Conservation (phyloP, 2,113 vertebrate species). For the Dasyornis broadbenti region DNA sequence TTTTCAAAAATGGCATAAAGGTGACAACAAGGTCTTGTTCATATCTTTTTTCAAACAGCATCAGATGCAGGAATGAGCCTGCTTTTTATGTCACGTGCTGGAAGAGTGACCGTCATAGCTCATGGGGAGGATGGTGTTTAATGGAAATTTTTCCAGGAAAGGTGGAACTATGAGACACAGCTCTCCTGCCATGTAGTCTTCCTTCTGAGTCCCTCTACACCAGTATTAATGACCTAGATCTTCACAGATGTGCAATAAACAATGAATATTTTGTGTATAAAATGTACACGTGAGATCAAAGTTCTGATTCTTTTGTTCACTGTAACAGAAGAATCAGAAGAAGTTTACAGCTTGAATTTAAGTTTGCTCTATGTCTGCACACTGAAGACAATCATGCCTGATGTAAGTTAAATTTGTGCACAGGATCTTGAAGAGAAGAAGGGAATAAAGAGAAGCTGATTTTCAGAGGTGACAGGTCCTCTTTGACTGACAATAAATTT, state of each 20-base stretch:
- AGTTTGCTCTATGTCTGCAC: neutral
- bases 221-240: neutral
- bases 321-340: neutral
- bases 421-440: neutral
- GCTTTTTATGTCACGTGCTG: neutral
- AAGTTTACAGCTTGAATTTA: neutral
- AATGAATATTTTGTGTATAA: neutral
- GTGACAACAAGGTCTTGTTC: neutral
- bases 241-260: neutral
- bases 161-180: neutral
- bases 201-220: neutral
- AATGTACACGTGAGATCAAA: accelerated
- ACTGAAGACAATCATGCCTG: neutral
- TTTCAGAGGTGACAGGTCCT: neutral
- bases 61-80: neutral
- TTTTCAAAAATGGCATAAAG: neutral
- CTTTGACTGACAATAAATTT: neutral
- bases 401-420: neutral
- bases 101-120: neutral
- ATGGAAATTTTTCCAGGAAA: neutral
- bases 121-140: too few relatives aligned
- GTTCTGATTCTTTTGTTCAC: neutral
- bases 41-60: neutral
- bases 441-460: neutral
- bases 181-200: neutral